Evolutionary conservation across 2,797 vertebrate species (phyloP), one percentile per base, ranked within the genome.

Genomic region (Rhinatrema bivittatum): DNA sequence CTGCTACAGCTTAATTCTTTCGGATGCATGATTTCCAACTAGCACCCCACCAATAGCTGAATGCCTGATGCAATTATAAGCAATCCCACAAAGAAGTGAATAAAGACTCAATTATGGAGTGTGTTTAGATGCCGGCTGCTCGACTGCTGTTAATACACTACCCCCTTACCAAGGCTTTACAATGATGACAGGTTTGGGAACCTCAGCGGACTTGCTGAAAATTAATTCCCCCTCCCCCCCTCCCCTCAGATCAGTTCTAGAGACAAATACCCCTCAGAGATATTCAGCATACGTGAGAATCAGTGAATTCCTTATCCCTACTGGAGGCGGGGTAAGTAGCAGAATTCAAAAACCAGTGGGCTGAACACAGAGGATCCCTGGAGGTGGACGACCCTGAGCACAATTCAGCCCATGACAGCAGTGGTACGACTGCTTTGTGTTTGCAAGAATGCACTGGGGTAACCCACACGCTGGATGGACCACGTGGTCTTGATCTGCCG

Each of bases 31-130:
- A 32, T 50, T 44, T 56, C 31, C 32, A 39, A 46, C 25, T 20
- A 37, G 34, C 46, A 45, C 3, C 2, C 32, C 27, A 33, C 18
- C 41, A 62, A 59, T 0, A 4, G 57, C 38, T 10, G 4, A 39
- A 16, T 38, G 5, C 14, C 29, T 31, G 8, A n/a, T 44, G 35
- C 36, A 70, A 52, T 70, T 50, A 48, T 30, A 50, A 56, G 21
- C 33, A 63, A 51, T 55, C 42, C 32, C 40, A 48, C 29, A 57
- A 65, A 67, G 26, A 62, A 50, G 63, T 38, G 7, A 70, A 46
- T 41, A 42, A 52, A 71, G 45, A 37, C 18, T 47, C 48, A 56
- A 13, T 55, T 65, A 56, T 4, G 25, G 32, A 55, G 30, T 21
- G 19, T 46, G 46, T 55, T n/a, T 42, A 50, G 52, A 38, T 39